Base-by-base conservation (phyloP, 30 jellyfish, hydroid and myxozoan genomes). In the Sanderia malayensis region DNA sequence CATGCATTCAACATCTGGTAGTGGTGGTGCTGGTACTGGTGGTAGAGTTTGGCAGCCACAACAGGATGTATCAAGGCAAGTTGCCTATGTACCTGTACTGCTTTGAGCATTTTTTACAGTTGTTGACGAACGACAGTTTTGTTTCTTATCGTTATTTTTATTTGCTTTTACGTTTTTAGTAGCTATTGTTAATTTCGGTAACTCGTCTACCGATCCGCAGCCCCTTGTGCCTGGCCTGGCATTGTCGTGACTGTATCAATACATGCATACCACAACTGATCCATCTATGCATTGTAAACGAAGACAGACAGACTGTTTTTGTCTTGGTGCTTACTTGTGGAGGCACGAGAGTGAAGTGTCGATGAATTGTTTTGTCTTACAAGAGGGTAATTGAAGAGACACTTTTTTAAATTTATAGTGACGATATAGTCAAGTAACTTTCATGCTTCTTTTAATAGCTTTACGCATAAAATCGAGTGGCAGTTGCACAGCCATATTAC, bases 31-130 rank as follows among this genome's bases (percentile, higher is more conserved):
- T 49, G 64, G 37, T 53, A 76, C 68, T 63, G 85, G 84, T 4
- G 80, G 82, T 37, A 69, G 95, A 34, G 95, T 85, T 6, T 85
- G 95, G 95, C 95, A 85, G 76, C 95, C 95, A 45, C 95, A 85
- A 47, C 95, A 74, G 65, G 95, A 85, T 49, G 85, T 76, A 9
- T 85, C 95, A 32, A 74, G 95, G 87, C 95, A 85, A 76, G 95
- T 85, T 19, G 95, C 95, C 31, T 85, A 85, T 46, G 95, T 85
- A 2, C 95, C 95, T 24, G 95, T 83, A 15, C 46, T 85, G 30
- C 82, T 85, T 55, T 76, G 60, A 70, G 46, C 71, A 17, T 57
- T 24, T 24, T 19, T 31, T 4, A 37, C 52, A 37, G n/a, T n/a
- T n/a, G n/a, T n/a, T n/a, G n/a, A n/a, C n/a, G n/a, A n/a, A n/a